phyloP scores from a whole-genome alignment of 1,140 invertebrate species.

The Metopolophium dirhodum region DNA sequence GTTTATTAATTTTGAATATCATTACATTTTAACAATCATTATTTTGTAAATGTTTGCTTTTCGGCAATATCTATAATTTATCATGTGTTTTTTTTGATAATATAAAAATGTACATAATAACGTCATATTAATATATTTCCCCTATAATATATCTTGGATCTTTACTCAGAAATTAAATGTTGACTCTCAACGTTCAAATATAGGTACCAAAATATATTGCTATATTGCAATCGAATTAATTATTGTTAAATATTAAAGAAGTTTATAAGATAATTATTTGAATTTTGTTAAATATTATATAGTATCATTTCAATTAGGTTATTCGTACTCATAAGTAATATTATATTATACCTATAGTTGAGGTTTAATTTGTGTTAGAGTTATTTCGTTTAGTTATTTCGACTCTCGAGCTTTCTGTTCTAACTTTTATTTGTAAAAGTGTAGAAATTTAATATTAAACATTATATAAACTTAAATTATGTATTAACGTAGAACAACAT shows the following conservation, averaged over 20 bases:
- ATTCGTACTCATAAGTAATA: not conserved
- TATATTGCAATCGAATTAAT: too few species aligned
- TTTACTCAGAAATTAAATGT: too few species aligned
- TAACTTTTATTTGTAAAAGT: not conserved
- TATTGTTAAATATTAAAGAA: not conserved
- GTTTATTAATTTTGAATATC: not conserved
- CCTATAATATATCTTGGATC: too few species aligned
- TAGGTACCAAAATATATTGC: not conserved
- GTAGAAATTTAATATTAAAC: not conserved
- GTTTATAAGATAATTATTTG: not conserved
- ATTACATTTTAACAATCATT: not conserved
- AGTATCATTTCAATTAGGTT: not conserved
- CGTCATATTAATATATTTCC: too few species aligned
- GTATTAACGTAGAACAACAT: not conserved
- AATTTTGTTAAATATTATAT: not conserved
- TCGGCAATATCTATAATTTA: too few species aligned
- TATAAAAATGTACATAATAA: too few species aligned
- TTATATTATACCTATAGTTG: not conserved
- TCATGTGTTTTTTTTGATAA: too few species aligned
- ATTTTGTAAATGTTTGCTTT: not conserved
- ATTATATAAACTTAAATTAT: not conserved
- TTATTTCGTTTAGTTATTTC: not conserved
- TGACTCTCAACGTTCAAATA: too few species aligned
- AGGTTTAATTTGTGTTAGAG: not conserved
- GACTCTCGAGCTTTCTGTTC: not conserved